Conservation (phyloP, 2,888 invertebrate species). For the Stegophylla sp. region DNA sequence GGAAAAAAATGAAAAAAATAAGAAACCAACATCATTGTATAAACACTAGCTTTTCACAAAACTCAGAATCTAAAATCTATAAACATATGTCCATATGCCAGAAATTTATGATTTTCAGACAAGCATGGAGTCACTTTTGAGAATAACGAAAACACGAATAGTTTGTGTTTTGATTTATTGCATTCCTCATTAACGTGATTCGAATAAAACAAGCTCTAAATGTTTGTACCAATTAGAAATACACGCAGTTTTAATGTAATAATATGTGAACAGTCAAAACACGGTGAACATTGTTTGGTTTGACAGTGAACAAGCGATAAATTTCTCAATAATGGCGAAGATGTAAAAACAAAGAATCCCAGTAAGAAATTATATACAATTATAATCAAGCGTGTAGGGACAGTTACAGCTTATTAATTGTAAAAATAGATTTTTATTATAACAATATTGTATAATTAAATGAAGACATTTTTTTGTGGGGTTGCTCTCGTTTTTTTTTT, state of each 20-base stretch:
- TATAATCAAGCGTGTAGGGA: background rate
- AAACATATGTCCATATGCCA: background rate
- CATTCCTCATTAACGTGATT: background rate
- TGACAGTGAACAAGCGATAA: background rate
- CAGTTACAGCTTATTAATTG: background rate
- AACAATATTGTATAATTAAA: too few relatives aligned
- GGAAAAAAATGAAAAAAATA: too few relatives aligned
- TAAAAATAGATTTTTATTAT: too few relatives aligned
- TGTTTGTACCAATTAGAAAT: background rate
- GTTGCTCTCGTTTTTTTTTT: too few relatives aligned
- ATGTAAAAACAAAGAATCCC: background rate
- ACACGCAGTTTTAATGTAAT: background rate
- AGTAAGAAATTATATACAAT: background rate
- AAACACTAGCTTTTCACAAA: too few relatives aligned
- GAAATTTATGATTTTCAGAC: background rate
- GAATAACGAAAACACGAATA: constrained; percentile 39
- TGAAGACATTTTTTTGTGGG: too few relatives aligned
- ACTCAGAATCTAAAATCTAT: too few relatives aligned
- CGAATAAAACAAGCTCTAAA: background rate
- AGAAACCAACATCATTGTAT: too few relatives aligned
- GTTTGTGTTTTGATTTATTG: constrained; percentile 19
- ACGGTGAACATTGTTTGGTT: background rate
- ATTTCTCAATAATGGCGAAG: background rate
- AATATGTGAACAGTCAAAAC: background rate
- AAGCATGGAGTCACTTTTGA: background rate